A percentile compares a stretch with the other conserved stretches of the same genome.
Conservation (phyloP, 1,140 invertebrate genomes). For the Drosophila ironensis region DNA sequence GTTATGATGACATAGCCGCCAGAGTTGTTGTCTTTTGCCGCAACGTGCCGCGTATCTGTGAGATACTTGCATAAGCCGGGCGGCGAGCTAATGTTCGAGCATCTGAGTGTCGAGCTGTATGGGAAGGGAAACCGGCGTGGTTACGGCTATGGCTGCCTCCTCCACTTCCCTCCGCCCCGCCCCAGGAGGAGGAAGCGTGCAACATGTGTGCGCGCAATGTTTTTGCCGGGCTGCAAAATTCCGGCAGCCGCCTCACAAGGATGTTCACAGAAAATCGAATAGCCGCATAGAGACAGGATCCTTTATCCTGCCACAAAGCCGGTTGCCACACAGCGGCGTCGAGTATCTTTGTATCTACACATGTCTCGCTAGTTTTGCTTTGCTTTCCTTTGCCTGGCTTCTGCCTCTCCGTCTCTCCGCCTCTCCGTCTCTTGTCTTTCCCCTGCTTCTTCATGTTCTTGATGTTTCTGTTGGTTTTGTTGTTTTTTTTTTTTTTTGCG, state of each 20-base stretch:
- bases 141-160: not conserved
- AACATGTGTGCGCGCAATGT: slow-evolving; percentile 63
- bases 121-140: too few species aligned
- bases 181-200: slow-evolving; percentile 1
- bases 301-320: not conserved
- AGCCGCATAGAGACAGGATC: not conserved
- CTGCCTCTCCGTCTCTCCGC: too few species aligned
- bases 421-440: not conserved
- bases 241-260: not conserved
- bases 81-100: too few species aligned
- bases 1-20: slow-evolving; percentile 73
- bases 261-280: not conserved
- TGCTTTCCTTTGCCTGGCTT: too few species aligned
- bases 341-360: slow-evolving; percentile 30
- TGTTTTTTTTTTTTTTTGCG: slow-evolving; percentile 23
- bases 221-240: slow-evolving; percentile 2
- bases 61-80: slow-evolving; percentile 20
- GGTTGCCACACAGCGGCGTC: not conserved
- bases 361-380: slow-evolving; percentile 25
- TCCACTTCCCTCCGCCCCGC: not conserved
- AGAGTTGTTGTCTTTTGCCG: slow-evolving; percentile 20
- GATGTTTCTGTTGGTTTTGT: not conserved
- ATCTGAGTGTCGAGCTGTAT: too few species aligned
- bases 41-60: slow-evolving; percentile 33
- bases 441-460: not conserved